Base-by-base conservation (phyloP, 1,140 invertebrate genomes). In the Lucilia cuprina region DNA sequence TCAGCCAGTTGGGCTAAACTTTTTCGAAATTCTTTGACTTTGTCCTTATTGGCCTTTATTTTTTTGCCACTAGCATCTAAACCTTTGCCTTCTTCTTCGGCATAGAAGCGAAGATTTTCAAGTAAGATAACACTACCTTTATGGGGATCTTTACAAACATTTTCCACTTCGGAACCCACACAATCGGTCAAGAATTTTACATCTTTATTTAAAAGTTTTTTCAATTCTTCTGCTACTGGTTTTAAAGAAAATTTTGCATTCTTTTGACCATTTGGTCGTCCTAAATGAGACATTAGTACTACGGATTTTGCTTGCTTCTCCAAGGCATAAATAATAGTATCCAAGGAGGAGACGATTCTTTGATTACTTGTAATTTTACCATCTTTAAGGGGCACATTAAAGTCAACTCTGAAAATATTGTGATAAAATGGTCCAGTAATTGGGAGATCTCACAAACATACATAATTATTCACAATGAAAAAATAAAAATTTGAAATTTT, bases 11-110 rank as follows among this genome's bases (percentile, higher is more conserved):
- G 98, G 19, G 98, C 95, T 17, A 99, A 92, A 82, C 97, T 98
- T 70, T 94, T 94, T 85, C 98, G 93, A 92, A 99, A 99, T 85
- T 93, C 93, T 83, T 96, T 95, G 0, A 99, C 95, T 88, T 93
- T 92, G 10, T 83, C 89, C 10, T 91, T 86, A 88, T 93, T 91
- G n/a, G 89, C 91, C 88, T 91, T 92, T 80, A 97, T 95, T 93
- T 99, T 99, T 80, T 95, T 95, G 14, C 98, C 98, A 86, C 93
- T 93, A 0, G 94, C 94, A 92, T 98, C 97, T 17, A 98, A 93
- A 85, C 98, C 98, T 92, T 99, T 99, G 65, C 99, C 99, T 93
- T 99, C 99, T 91, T 99, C 99, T 92, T 99, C 99, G 83, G 99
- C 88, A 90, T 99, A 97, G 92, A 98, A 99, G 55, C 99, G 93